These are phyloP conservation scores for Melanotaenia parkinsoni DNA, from an alignment of 2,797 vertebrate species.

Conservation along the genomic window DNA sequence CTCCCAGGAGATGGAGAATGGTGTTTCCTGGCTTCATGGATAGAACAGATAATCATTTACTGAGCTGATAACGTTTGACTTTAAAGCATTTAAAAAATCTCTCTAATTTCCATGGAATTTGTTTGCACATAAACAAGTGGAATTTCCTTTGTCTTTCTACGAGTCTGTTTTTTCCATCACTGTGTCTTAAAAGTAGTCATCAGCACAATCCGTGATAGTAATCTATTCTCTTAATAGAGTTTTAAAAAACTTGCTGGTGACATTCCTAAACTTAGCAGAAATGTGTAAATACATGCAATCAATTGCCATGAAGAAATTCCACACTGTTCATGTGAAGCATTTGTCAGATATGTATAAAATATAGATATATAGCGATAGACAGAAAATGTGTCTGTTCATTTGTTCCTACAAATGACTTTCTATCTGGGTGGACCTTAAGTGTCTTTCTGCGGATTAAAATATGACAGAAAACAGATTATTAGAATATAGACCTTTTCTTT, in stretches of 20 bases:
- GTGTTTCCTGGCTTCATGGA: background rate
- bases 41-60: background rate
- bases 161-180: conserved; percentile 26
- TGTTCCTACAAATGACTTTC: conserved; percentile 49
- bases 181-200: conserved; percentile 62
- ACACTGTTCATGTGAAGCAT: conserved; percentile 52
- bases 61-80: conserved; percentile 22
- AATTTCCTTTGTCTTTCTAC: conserved; percentile 40
- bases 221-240: conserved; percentile 68
- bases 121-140: conserved; percentile 36
- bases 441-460: conserved; percentile 69
- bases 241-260: conserved; percentile 52
- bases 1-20: background rate
- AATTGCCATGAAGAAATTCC: conserved; percentile 75
- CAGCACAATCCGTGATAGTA: conserved; percentile 77
- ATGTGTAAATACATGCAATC: conserved; percentile 74
- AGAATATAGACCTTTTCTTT: conserved; percentile 56
- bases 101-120: conserved; percentile 37
- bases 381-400: conserved; percentile 40
- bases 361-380: conserved; percentile 37
- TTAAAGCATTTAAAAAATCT: conserved; percentile 29
- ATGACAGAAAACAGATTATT: conserved; percentile 46
- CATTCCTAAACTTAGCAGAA: conserved; percentile 65
- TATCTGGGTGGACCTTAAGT: conserved; percentile 60
- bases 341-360: conserved; percentile 40